Percentiles rank a stretch among this genome's conserved stretches.
Conservation (phyloP, 1,140 invertebrate species). For the Pemphigus obesinymphae region DNA sequence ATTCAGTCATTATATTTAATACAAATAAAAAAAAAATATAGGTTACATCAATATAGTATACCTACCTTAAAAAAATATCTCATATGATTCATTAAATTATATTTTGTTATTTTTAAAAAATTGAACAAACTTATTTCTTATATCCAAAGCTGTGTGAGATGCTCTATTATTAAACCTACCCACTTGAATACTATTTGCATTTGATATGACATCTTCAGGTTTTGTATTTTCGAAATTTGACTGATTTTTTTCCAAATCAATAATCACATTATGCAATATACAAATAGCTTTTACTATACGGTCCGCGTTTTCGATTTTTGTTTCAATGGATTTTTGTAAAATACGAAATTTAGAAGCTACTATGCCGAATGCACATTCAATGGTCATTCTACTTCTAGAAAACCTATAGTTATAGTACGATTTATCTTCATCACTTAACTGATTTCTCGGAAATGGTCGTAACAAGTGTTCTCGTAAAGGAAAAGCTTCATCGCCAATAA, state of each 20-base stretch:
- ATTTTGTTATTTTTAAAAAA: neutral
- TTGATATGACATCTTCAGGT: neutral
- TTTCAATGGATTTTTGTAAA: no score
- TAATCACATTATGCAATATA: no score
- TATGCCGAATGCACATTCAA: slow-evolving; percentile 53
- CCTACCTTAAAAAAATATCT: no score
- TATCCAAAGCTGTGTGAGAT: neutral
- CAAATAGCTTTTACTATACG: no score
- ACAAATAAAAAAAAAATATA: neutral
- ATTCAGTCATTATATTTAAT: neutral
- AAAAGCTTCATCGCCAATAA: no score
- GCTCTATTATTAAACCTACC: neutral
- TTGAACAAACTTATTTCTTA: neutral
- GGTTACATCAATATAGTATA: neutral
- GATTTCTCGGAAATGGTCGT: slow-evolving; percentile 47
- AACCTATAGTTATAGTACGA: slow-evolving; percentile 50
- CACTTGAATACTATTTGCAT: neutral
- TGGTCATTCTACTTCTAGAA: slow-evolving; percentile 46
- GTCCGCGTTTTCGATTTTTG: no score
- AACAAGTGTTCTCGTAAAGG: slow-evolving; percentile 48
- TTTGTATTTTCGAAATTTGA: neutral
- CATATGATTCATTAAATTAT: no score
- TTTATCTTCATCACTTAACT: slow-evolving; percentile 46
- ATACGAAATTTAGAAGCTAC: slow-evolving; percentile 51
- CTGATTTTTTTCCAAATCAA: no score